Base-by-base conservation (phyloP, 2,113 vertebrate species). In the Sapayoa aenigma region DNA sequence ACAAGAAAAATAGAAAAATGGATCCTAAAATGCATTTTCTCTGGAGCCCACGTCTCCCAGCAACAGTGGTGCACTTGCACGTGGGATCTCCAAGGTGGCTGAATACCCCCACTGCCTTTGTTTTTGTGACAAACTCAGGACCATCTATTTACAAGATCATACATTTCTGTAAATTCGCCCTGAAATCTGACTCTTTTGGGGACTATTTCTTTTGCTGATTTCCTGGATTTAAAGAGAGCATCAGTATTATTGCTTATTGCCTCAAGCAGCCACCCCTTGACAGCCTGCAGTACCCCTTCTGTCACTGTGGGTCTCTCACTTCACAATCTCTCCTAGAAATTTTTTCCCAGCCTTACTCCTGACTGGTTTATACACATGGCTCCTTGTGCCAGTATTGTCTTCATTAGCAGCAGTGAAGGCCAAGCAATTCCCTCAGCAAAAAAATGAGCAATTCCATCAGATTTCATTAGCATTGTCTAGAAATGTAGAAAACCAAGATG, bases 261-360 rank as follows among this genome's bases (percentile, higher is more conserved):
- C 1, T 2, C 39, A 37, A 41, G 33, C 47, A 50, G 73, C 55
- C 35, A 14, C 13, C 15, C 49, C 9, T 30, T 23, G 59, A 71
- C 71, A 31, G 39, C 42, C 46, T 44, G 30, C 66, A 0, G 0
- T 63, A 76, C 42, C n/a, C 47, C 0, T 0, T 46, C 10, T 59
- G 17, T 60, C 46, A 0, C 0, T 9, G 13, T 66, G 42, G 28
- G 42, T 62, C 27, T 67, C 42, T 59, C 12, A 10, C 33, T 72
- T 49, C 10, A 33, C 28, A 37, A 6, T n/a, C 66, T 60, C 42
- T 67, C 53, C 41, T 67, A 63, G 47, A 87, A 86, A 71, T 72
- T 50, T 74, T 68, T 58, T 55, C 47, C 14, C 56, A 86, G 42
- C 55, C 47, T 77, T 62, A 15, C 28, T 63, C 22, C 28, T 69